Conservation (phyloP, 2,113 vertebrate genomes). For the Larimichthys crocea region DNA sequence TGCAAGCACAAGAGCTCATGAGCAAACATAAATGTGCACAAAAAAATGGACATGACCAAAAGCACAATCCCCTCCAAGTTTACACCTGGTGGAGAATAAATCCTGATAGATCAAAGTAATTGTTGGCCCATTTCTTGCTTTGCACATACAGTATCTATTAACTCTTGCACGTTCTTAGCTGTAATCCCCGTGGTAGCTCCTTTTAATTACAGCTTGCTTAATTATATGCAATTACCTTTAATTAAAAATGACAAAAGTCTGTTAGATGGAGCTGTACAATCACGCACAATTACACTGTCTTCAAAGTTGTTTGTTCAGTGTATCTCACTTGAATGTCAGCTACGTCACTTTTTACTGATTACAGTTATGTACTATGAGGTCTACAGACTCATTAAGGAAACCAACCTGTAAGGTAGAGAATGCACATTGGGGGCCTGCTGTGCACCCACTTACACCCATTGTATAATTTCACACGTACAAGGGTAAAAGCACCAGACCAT, state of each 20-base stretch:
- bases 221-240: conserved; percentile 61
- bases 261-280: conserved; percentile 37
- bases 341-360: too few species aligned
- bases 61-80: too few species aligned
- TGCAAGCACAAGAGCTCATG: too few species aligned
- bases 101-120: conserved; percentile 10
- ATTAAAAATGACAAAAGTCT: conserved; percentile 36
- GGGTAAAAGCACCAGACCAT: conserved; percentile 35
- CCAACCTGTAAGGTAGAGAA: too few species aligned
- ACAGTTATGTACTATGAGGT: too few species aligned
- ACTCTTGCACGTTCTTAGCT: conserved; percentile 22
- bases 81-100: neutral
- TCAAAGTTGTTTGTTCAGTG: conserved; percentile 18
- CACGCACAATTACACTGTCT: conserved; percentile 44
- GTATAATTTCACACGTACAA: conserved; percentile 11
- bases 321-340: neutral
- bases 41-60: too few species aligned
- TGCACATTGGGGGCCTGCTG: neutral
- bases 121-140: conserved; percentile 4
- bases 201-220: conserved; percentile 34
- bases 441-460: conserved; percentile 4
- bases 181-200: conserved; percentile 23
- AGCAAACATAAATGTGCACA: too few species aligned
- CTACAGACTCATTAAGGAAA: neutral
- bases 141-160: conserved; percentile 26